phyloP scores from a whole-genome alignment of 2,113 vertebrate species.

The Lichenostomus cassidix region DNA sequence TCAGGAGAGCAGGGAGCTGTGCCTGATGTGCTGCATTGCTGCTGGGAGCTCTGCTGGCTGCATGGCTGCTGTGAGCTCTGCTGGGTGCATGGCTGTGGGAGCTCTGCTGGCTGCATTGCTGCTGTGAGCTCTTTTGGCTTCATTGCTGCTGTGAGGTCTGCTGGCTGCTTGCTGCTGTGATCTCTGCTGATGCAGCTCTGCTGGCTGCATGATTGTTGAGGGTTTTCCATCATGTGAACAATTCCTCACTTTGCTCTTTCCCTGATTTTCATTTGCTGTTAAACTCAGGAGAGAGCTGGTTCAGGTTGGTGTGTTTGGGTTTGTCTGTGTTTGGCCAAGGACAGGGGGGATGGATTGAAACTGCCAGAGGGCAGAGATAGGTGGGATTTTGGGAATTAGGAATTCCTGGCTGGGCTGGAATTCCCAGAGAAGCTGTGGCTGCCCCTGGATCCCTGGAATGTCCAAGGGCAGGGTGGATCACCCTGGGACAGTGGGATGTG shows the following conservation, averaged over 20 bases:
- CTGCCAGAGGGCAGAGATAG: background rate
- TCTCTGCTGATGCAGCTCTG: too few relatives aligned
- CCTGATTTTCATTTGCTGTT: fast-evolving
- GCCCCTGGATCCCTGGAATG: background rate
- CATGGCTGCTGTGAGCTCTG: too few relatives aligned
- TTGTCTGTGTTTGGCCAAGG: background rate
- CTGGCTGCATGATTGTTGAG: too few relatives aligned
- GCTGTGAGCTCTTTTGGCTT: too few relatives aligned
- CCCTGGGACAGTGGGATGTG: fast-evolving
- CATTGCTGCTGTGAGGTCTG: too few relatives aligned
- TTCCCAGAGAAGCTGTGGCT: background rate
- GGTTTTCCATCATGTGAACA: background rate
- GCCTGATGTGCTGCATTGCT: too few relatives aligned
- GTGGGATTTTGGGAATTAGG: background rate
- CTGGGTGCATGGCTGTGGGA: too few relatives aligned
- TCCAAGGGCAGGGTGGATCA: background rate
- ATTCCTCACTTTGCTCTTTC: background rate
- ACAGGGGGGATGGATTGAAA: background rate
- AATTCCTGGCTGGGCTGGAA: background rate
- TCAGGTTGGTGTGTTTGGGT: fast-evolving
- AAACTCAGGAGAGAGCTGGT: fast-evolving
- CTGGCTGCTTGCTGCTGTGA: background rate
- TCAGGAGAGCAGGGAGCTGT: too few relatives aligned
- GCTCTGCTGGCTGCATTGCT: too few relatives aligned
- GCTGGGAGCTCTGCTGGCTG: too few relatives aligned